A percentile compares a stretch with the other conserved stretches of the same genome.
These are phyloP conservation scores for Nymphalis urticae DNA, from an alignment of 2,888 invertebrate genomes.

Conservation along the genomic window DNA sequence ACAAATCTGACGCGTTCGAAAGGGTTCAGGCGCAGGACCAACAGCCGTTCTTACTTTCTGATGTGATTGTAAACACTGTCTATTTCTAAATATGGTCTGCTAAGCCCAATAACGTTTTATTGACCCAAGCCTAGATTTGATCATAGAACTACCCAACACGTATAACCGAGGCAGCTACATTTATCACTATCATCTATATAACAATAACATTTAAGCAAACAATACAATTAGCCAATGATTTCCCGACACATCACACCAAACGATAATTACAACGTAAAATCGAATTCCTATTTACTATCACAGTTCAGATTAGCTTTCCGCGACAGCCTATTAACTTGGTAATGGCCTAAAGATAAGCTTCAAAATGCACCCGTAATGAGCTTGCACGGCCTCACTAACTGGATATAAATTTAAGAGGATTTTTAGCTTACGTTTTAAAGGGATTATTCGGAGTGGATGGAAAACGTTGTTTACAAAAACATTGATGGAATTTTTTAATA, in stretches of 20 bases:
- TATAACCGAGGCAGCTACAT: no score
- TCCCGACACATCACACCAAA: constrained; percentile 16
- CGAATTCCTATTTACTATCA: constrained; percentile 36
- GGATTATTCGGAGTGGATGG: constrained; percentile 27
- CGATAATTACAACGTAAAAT: constrained; percentile 38
- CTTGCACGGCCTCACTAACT: constrained; percentile 50
- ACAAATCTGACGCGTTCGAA: no score
- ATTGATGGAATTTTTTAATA: constrained; percentile 2
- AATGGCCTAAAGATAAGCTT: constrained; percentile 46
- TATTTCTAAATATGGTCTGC: no score
- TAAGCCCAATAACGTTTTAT: no score
- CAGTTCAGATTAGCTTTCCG: constrained; percentile 35
- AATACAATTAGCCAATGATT: constrained; percentile 4
- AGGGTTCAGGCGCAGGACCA: no score
- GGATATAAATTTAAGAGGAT: constrained; percentile 44
- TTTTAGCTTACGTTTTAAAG: constrained; percentile 40
- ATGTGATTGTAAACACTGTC: no score
- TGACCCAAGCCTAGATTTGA: no score
- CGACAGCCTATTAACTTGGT: constrained; percentile 40
- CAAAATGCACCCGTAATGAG: constrained; percentile 61
- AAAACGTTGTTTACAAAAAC: constrained; percentile 7
- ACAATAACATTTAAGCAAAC: background rate
- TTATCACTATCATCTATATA: no score
- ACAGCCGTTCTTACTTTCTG: no score
- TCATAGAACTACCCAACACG: no score